A percentile compares a stretch with the other conserved stretches of the same genome.
Conservation (phyloP, 2,888 invertebrate genomes). For the Resseliella maxima region DNA sequence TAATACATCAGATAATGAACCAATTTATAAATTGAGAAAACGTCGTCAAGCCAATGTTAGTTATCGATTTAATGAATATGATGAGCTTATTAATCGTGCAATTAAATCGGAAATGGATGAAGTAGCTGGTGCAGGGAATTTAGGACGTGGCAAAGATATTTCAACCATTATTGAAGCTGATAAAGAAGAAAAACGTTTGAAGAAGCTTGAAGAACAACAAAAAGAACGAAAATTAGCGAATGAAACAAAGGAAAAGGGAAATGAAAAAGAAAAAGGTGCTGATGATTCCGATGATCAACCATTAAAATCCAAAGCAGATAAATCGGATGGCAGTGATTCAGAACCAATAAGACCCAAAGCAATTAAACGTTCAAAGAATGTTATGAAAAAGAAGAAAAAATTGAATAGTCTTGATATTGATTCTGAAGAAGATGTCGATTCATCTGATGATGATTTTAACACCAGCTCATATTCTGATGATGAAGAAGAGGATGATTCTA, state of each 20-base stretch:
- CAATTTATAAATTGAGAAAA: conserved; percentile 86
- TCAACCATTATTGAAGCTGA: conserved; percentile 87
- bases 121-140: conserved; percentile 81
- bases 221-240: conserved; percentile 58
- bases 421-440: conserved; percentile 84
- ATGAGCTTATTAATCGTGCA: conserved; percentile 94
- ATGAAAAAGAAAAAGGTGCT: conserved; percentile 59
- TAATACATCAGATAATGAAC: conserved; percentile 73
- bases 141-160: conserved; percentile 90
- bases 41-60: conserved; percentile 84
- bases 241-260: conserved; percentile 58
- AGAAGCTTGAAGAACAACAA: conserved; percentile 59
- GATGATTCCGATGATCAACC: conserved; percentile 59
- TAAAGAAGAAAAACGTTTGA: conserved; percentile 73
- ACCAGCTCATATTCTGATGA: conserved; percentile 75
- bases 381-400: conserved; percentile 82
- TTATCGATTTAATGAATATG: conserved; percentile 91
- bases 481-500: conserved; percentile 72
- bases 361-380: conserved; percentile 62
- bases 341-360: conserved; percentile 63
- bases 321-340: conserved; percentile 65
- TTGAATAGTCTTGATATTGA: conserved; percentile 84
- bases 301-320: conserved; percentile 60
- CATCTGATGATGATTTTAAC: conserved; percentile 92
- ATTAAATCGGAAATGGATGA: conserved; percentile 83